phyloP scores from a whole-genome alignment of 1,140 invertebrate species.

The Aphaenogaster rudis region DNA sequence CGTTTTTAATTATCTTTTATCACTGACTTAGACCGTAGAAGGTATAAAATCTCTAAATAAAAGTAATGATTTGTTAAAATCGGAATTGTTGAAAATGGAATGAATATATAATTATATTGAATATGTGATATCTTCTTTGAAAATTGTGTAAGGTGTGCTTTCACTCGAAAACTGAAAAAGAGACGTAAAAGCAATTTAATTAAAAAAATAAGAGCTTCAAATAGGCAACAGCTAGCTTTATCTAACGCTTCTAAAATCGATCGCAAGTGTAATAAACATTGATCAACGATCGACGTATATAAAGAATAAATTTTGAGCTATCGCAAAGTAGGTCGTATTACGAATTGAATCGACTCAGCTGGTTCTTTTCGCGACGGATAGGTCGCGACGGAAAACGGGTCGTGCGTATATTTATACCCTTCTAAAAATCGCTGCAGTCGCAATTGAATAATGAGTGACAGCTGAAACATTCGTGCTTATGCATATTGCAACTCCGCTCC shows the following conservation, averaged over 20 bases:
- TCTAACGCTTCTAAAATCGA: not conserved
- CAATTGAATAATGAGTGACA: conserved; percentile 59
- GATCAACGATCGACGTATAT: not conserved
- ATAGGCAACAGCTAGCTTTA: not conserved
- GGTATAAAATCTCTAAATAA: not conserved
- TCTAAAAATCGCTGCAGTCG: conserved; percentile 49
- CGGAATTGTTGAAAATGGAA: not conserved
- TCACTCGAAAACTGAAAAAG: not conserved
- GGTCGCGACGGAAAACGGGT: conserved; percentile 36
- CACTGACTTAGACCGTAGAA: not conserved
- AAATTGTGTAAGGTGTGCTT: not conserved
- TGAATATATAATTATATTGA: not conserved
- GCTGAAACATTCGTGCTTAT: conserved; percentile 39
- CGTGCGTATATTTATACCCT: conserved; percentile 49
- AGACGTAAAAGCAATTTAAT: not conserved
- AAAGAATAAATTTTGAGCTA: conserved; percentile 27
- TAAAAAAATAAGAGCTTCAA: not conserved
- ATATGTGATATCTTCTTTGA: not conserved
- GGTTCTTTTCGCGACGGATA: conserved; percentile 36
- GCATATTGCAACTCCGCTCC: conserved; percentile 29
- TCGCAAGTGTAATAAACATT: conserved; percentile 20
- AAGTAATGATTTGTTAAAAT: not conserved
- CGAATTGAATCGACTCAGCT: conserved; percentile 30
- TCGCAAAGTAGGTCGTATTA: conserved; percentile 49
- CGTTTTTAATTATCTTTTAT: not conserved